Conservation (phyloP, 2,797 vertebrate genomes). For the Gastrophryne carolinensis region DNA sequence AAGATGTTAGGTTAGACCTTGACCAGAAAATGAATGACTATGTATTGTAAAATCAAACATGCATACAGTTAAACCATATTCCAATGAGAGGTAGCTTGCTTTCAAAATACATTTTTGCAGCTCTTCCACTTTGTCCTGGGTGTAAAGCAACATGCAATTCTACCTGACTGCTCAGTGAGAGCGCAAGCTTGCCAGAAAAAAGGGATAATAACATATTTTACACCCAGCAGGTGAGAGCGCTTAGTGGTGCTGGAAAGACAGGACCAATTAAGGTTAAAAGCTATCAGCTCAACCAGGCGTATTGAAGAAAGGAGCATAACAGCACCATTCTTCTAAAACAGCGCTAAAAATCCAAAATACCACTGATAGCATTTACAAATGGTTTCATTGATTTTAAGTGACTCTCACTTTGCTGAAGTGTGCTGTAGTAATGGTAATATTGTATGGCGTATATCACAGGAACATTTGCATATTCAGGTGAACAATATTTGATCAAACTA, state of each 20-base stretch:
- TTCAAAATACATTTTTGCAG: background rate
- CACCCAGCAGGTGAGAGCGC: conserved; percentile 49
- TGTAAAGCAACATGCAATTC: conserved; percentile 16
- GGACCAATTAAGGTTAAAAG: conserved; percentile 43
- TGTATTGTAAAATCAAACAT: background rate
- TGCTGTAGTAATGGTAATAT: too few species aligned
- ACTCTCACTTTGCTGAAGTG: too few species aligned
- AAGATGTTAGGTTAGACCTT: background rate
- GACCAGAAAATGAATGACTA: background rate
- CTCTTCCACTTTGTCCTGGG: conserved; percentile 4
- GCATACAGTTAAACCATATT: background rate
- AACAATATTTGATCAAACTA: too few species aligned
- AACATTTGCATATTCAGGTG: too few species aligned
- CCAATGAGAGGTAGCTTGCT: background rate
- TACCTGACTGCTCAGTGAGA: conserved; percentile 26
- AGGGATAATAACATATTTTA: conserved; percentile 43
- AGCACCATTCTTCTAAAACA: background rate
- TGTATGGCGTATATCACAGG: too few species aligned
- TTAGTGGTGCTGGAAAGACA: conserved; percentile 32
- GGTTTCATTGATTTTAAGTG: too few species aligned
- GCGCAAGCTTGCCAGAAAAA: conserved; percentile 37
- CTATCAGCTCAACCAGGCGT: conserved; percentile 33
- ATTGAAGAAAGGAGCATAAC: background rate
- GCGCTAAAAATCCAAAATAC: background rate
- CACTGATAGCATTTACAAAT: background rate